phyloP scores from a whole-genome alignment of 2,797 vertebrate genomes.

The Hirundo rustica region DNA sequence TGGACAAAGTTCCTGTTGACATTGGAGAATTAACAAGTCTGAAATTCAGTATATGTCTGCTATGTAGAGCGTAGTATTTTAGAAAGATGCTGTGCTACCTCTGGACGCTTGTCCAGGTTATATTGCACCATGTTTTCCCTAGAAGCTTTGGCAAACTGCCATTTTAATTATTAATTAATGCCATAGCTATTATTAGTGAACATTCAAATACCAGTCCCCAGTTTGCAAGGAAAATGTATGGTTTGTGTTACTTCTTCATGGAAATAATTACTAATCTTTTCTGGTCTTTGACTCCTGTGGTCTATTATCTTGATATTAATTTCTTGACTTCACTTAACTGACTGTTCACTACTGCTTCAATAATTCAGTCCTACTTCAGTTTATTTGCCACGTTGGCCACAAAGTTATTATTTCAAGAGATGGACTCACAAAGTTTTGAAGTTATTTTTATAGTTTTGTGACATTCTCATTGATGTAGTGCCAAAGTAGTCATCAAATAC shows the following conservation, averaged over 20 bases:
- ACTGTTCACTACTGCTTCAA: not conserved
- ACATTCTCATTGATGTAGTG: accelerated
- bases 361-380: not conserved
- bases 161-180: not conserved
- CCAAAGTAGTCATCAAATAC: not conserved
- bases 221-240: not conserved
- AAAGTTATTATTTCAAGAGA: not conserved
- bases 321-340: not conserved
- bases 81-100: not conserved
- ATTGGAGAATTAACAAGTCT: not conserved
- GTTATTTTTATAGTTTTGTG: not conserved
- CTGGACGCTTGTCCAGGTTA: not conserved
- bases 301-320: not conserved
- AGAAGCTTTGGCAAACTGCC: not conserved
- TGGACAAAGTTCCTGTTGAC: not conserved
- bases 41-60: not conserved
- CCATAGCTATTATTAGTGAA: not conserved
- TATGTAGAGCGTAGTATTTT: not conserved
- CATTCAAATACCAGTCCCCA: not conserved
- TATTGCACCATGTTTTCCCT: not conserved
- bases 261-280: not conserved
- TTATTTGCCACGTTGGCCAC: not conserved
- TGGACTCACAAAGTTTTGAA: not conserved
- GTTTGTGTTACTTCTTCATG: not conserved
- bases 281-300: not conserved